Base-by-base conservation (phyloP, 2,797 vertebrate genomes). In the Apogon talboti region DNA sequence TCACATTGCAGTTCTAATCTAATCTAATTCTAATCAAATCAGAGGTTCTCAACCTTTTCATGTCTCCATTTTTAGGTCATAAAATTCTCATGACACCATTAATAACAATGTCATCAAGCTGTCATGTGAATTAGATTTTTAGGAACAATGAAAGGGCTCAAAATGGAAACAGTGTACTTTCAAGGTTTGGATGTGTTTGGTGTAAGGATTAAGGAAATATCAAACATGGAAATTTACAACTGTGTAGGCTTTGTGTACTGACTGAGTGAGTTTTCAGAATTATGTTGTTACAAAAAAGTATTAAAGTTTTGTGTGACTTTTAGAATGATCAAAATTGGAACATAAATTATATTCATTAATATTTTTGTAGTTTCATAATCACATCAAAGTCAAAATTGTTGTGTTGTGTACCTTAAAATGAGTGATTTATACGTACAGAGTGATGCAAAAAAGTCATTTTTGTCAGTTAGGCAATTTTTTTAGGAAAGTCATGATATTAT, bases 11-110 rank as follows among this genome's bases (percentile, higher is more conserved):
- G 35, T 51, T 53, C 43, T 50, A 45, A 76, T 74, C 14, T 24
- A 64, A 74, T 58, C 51, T 51, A 46, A 45, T 2, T 6, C 5
- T 58, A 45, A 77, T 71, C 30, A 56, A 46, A 61, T 76, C 40
- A 71, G 1, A 9, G 9, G 12, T 33, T 38, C 13, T 41, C 3
- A 38, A 13, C 7, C 13, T 19, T 54, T 52, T 42, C 2, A 6
- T 69, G 30, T 19, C 10, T 44, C 4, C 6, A 35, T 15, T 45
- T 33, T 37, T 30, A 33, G 41, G 19, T 33, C 30, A 18, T 44
- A 14, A 18, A 38, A 54, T 42, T 43, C 50, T 63, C 49, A 44
- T 51, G 37, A 52, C 48, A 64, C 18, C 40, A 68, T 33, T 14
- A n/a, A 21, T 21, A 45, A 57, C 44, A 13, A 28, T 49, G 21